Conservation (phyloP, 2,797 vertebrate species). For the Labeo calbasu region DNA sequence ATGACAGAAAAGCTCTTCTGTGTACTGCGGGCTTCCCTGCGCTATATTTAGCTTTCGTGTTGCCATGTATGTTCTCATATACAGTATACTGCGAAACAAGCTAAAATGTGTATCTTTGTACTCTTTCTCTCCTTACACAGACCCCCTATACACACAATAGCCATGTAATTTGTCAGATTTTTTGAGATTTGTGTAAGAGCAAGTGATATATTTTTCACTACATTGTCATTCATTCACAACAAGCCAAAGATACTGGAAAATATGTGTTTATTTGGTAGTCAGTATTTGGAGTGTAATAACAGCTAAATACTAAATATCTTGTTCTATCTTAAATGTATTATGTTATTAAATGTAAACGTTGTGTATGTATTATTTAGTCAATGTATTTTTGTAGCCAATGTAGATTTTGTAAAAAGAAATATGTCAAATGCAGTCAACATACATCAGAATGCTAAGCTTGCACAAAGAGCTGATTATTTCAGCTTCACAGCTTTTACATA, state of each 20-base stretch:
- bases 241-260: background rate
- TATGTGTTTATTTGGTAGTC: background rate
- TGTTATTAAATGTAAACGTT: too few species aligned
- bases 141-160: background rate
- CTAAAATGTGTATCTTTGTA: background rate
- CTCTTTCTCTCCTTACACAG: background rate
- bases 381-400: background rate
- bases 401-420: background rate
- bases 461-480: background rate
- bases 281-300: background rate
- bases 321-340: too few species aligned
- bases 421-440: background rate
- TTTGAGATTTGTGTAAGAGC: background rate
- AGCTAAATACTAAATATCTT: background rate
- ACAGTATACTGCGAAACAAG: background rate
- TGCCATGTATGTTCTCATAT: constrained; percentile 16
- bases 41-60: constrained; percentile 42
- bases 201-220: background rate
- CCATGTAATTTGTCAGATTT: background rate
- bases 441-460: background rate
- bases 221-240: background rate
- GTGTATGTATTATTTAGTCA: background rate
- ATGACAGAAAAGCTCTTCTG: background rate
- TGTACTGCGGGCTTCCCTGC: constrained; percentile 7
- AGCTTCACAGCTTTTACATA: background rate